phyloP scores from a whole-genome alignment of 2,113 vertebrate species.

The Emydocephalus ijimae region DNA sequence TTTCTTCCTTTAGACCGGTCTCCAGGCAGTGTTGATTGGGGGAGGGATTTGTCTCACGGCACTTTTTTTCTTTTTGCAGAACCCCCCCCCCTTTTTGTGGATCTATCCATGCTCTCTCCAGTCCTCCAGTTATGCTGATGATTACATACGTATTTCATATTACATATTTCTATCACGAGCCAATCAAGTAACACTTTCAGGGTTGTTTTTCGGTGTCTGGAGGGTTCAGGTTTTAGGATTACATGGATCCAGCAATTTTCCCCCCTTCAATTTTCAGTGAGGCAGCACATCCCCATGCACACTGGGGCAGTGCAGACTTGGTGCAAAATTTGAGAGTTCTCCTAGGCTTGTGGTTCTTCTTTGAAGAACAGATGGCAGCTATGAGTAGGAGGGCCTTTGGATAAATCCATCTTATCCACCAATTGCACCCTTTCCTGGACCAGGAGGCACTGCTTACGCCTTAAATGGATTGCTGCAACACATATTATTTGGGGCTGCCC shows the following conservation, averaged over 20 bases:
- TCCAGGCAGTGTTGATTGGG: background rate
- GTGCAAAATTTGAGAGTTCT: background rate
- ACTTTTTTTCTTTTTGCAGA: background rate
- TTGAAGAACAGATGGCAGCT: background rate
- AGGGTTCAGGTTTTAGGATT: background rate
- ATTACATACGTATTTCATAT: background rate
- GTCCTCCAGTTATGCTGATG: background rate
- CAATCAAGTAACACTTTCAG: background rate
- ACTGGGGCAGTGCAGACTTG: background rate
- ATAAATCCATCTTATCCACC: background rate
- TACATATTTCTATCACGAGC: background rate
- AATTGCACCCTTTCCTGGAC: background rate
- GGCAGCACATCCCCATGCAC: background rate
- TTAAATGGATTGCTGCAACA: background rate
- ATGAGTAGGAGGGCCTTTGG: background rate
- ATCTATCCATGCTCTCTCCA: background rate
- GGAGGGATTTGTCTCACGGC: background rate
- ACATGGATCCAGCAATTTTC: background rate
- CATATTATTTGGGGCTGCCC: background rate
- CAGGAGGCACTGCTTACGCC: background rate
- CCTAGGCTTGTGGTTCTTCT: background rate
- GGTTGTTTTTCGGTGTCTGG: background rate
- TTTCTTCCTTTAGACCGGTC: background rate
- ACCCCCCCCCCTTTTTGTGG: background rate
- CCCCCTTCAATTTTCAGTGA: background rate